phyloP scores from a whole-genome alignment of 2,113 vertebrate genomes.

The Pseudorasbora parva region DNA sequence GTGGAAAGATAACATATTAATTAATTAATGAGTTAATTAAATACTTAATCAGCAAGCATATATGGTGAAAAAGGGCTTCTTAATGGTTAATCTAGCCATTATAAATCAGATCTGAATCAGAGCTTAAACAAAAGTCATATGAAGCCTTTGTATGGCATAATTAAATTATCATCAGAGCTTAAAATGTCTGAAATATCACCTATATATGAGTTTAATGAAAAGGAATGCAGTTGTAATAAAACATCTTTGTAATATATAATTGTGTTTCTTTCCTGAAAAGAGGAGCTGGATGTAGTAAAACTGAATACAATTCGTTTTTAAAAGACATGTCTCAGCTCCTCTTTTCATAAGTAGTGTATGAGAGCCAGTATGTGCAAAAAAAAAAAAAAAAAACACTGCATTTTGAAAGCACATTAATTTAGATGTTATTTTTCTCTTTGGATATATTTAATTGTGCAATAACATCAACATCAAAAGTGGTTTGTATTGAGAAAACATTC shows the following conservation, averaged over 20 bases:
- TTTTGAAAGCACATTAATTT: not conserved
- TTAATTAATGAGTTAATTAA: not conserved
- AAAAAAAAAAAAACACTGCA: not conserved
- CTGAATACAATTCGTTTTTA: not conserved
- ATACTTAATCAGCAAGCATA: slow-evolving; percentile 12
- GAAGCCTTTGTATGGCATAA: not conserved
- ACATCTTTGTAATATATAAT: not conserved
- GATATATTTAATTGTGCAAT: not conserved
- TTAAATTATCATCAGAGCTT: not conserved
- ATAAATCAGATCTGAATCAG: slow-evolving; percentile 8
- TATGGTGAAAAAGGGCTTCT: not conserved
- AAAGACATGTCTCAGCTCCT: not conserved
- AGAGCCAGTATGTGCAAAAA: not conserved
- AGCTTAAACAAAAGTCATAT: slow-evolving; percentile 11
- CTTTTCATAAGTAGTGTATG: not conserved
- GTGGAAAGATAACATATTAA: slow-evolving; percentile 8
- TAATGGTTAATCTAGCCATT: not conserved
- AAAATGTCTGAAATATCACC: not conserved
- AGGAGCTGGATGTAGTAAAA: not conserved
- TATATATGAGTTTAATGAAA: slow-evolving; percentile 2
- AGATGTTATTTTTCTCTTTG: not conserved
- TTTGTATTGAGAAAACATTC: not conserved
- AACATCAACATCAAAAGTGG: not conserved
- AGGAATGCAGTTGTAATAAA: not conserved
- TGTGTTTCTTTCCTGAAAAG: not conserved